Evolutionary conservation across 2,113 vertebrate genomes (phyloP), one percentile per base, ranked within the genome.

Genomic region (Tylochromis polylepis): DNA sequence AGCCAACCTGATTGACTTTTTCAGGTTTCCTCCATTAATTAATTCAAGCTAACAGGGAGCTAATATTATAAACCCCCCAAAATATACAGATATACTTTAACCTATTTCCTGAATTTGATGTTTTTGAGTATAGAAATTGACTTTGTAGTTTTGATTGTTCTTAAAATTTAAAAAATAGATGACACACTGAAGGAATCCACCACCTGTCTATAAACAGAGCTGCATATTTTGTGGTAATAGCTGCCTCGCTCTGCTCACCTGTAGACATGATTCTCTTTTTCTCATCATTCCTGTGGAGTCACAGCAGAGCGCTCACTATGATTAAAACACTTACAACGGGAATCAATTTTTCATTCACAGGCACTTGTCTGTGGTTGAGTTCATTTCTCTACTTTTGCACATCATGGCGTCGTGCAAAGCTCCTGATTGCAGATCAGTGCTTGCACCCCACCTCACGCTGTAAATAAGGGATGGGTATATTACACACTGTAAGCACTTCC

Each of bases 401-500:
- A 87, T 92, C 81, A n/a, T 5, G 36, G 84, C 22, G 20, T 86
- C 56, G 89, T 51, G 86, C 36, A 87, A 88, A 84, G 79, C 59
- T 65, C 22, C 81, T 92, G 92, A 95, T 93, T 91, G 84, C 89
- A 89, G 91, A 93, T 94, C 85, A 90, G 90, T 72, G 88, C 79
- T 67, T 53, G 67, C 78, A 16, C 62, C 85, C 79, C 82, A 51
- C 83, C 82, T 81, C 83, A 8, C 60, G 3, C 84, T 78, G 92
- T 95, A 92, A 94, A 95, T 89, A 91, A 90, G 72, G 72, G 75
- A 85, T 11, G 70, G 81, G 65, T 86, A 6, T 85, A 92, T 95
- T 92, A 93, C 88, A 85, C 72, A 22, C 88, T 62, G 92, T 93
- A 91, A 94, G 94, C 95, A 89, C 89, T 93, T 93, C 92, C 91